Percentiles rank a stretch among this genome's conserved stretches.
Evolutionary conservation across 1,140 invertebrate genomes (phyloP).

Genomic region (Coptotermes formosanus): DNA sequence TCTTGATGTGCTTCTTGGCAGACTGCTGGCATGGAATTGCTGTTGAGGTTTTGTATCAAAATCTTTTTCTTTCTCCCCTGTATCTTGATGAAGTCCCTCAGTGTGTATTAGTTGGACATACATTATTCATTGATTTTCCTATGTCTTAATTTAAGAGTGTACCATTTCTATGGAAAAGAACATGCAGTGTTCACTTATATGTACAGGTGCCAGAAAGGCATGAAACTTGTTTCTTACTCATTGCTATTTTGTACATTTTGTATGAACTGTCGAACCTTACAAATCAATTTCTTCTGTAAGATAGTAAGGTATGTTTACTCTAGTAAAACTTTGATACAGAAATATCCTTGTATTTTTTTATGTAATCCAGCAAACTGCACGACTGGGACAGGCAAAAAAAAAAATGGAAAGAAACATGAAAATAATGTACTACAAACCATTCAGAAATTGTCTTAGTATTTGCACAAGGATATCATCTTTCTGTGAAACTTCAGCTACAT

Average conservation of each 20-base stretch:
- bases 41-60: background rate
- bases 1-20: background rate
- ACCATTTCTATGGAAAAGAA: slow-evolving; percentile 19
- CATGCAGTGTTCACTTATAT: slow-evolving; percentile 32
- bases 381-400: background rate
- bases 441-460: background rate
- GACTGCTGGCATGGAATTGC: background rate
- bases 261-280: slow-evolving; percentile 27
- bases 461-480: slow-evolving; percentile 8
- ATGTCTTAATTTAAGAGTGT: background rate
- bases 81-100: background rate
- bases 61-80: background rate
- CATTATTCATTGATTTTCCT: background rate
- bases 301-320: slow-evolving; percentile 31
- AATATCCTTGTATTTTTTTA: slow-evolving; percentile 29
- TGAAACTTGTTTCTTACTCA: slow-evolving; percentile 33
- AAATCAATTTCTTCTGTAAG: slow-evolving; percentile 31
- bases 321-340: slow-evolving; percentile 34
- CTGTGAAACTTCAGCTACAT: slow-evolving; percentile 15
- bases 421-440: background rate
- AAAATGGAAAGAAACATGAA: background rate
- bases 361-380: slow-evolving; percentile 25
- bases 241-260: slow-evolving; percentile 34
- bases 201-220: slow-evolving; percentile 33
- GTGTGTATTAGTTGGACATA: background rate